Base-by-base conservation (phyloP, 2,888 invertebrate genomes). In the Eupithecia pulchellata region DNA sequence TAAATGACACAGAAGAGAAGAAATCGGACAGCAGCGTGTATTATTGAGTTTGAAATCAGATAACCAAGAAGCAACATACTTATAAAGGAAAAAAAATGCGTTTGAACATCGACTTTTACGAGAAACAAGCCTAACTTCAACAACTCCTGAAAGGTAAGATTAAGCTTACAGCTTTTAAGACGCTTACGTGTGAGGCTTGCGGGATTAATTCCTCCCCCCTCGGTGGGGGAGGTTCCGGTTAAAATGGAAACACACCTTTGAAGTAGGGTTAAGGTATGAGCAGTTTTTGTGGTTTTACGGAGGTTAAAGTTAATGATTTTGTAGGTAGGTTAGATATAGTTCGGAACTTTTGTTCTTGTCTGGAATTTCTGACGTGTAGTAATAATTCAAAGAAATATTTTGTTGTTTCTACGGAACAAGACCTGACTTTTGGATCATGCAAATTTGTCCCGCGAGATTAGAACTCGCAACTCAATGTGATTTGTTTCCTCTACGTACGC, bases 171-270 rank as follows among this genome's bases (percentile, higher is more conserved):
- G 52, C 68, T 32, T 60, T 14, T 66, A 64, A 72, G 72, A 60
- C 34, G 65, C 69, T 73, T 64, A 69, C 64, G 67, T 72, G 68
- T 68, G 57, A 67, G 42, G 66, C 61, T 69, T 64, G 61, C n/a
- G 30, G 61, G 66, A 73, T 73, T 75, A 69, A 69, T 61, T 68
- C 34, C 64, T 65, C 64, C 63, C 39, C 60, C 60, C 66, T 63
- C 61, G 52, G n/a, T 32, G 67, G 60, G 67, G 60, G 71, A 73
- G 71, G 70, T 74, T 67, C 73, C 63, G 60, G 66, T 75, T 71
- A 66, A 76, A 77, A 75, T 74, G 68, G 72, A 73, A 75, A 72
- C 72, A 71, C 64, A 64, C 52, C 62, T 25, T 66, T 71, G 65
- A 71, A 74, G 64, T 55, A 66, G 14, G 55, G 55, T 55, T 17